Conservation (phyloP, 1,140 invertebrate genomes). For the Calosoma granatense region DNA sequence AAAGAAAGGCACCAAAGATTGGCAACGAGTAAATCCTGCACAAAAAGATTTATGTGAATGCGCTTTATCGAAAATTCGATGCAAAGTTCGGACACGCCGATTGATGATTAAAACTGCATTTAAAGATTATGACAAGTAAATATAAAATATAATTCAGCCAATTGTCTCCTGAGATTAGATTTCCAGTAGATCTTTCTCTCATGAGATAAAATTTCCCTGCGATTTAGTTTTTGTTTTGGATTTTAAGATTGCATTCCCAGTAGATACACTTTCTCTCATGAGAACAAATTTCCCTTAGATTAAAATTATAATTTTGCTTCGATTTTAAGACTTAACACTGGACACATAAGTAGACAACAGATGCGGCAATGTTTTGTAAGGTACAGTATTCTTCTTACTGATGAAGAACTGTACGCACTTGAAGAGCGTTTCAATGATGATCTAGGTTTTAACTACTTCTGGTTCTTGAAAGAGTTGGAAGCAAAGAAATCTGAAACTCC, state of each 20-base stretch:
- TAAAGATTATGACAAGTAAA: conserved; percentile 53
- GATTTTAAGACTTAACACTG: conserved; percentile 45
- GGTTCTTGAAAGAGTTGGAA: conserved; percentile 50
- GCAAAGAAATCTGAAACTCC: conserved; percentile 28
- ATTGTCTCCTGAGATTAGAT: neutral
- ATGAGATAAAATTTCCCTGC: neutral
- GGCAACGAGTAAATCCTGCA: conserved; percentile 33
- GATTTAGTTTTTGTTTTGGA: neutral
- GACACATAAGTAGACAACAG: conserved; percentile 55
- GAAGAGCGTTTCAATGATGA: conserved; percentile 55
- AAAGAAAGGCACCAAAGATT: conserved; percentile 36
- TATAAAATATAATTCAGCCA: conserved; percentile 9
- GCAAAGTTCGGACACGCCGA: conserved; percentile 37
- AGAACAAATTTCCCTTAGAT: neutral
- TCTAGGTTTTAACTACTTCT: conserved; percentile 56
- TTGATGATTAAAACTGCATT: conserved; percentile 53
- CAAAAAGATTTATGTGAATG: conserved; percentile 43
- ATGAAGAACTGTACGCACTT: conserved; percentile 52
- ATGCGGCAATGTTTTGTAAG: conserved; percentile 52
- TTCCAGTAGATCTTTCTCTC: neutral
- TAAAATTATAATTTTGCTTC: neutral
- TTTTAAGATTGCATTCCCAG: too few relatives aligned
- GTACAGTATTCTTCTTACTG: conserved; percentile 48
- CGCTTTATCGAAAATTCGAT: conserved; percentile 39
- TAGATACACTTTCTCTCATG: too few relatives aligned